A percentile compares a stretch with the other conserved stretches of the same genome.
These are phyloP conservation scores for Euphonia xanthogaster DNA, from an alignment of 2,797 vertebrate genomes.

Conservation along the genomic window DNA sequence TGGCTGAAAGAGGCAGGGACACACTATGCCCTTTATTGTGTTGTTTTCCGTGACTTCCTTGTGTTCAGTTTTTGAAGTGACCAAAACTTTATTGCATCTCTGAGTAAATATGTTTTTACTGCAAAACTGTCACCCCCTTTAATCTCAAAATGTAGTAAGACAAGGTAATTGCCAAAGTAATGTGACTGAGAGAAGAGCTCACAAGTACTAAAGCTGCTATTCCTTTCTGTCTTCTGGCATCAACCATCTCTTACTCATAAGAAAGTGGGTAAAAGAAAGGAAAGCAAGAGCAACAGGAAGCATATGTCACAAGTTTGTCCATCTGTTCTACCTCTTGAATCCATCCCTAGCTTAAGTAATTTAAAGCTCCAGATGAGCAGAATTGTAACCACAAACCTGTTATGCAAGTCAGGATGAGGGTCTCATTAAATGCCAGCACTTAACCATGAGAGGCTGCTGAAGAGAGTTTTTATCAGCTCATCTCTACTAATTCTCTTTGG, in stretches of 20 bases:
- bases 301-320: neutral
- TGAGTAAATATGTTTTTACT: neutral
- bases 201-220: neutral
- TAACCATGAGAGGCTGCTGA: neutral
- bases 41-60: neutral
- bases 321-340: neutral
- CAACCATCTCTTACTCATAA: neutral
- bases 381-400: neutral
- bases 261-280: neutral
- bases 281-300: neutral
- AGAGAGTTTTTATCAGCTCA: conserved; percentile 41
- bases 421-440: neutral
- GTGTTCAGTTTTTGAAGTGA: neutral
- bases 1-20: neutral
- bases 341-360: neutral
- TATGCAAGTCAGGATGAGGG: neutral
- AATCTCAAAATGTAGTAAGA: neutral
- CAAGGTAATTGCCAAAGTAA: neutral
- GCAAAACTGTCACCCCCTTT: neutral
- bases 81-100: neutral
- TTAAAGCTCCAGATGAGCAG: neutral
- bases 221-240: neutral
- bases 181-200: neutral
- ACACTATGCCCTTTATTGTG: neutral
- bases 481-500: conserved; percentile 30